Evolutionary conservation across 2,888 invertebrate genomes (phyloP).

Genomic region (Dendrolimus pini): DNA sequence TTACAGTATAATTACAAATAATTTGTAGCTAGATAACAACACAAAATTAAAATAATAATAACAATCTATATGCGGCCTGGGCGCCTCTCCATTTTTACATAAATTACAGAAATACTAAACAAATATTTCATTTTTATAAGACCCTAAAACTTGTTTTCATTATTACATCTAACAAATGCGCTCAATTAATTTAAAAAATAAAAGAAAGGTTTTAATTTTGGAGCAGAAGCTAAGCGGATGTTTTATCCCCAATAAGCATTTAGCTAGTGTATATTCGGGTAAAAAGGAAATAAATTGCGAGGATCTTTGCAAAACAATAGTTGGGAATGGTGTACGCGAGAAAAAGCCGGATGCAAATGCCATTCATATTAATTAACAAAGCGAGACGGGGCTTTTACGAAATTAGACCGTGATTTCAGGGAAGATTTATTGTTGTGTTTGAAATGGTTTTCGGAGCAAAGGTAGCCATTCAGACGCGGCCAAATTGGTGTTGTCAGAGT

Average conservation of each 20-base stretch:
- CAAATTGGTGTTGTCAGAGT: slow-evolving; percentile 68
- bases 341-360: slow-evolving; percentile 77
- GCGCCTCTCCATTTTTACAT: too few relatives aligned
- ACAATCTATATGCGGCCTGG: too few relatives aligned
- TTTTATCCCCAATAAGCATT: slow-evolving; percentile 60
- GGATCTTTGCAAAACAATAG: slow-evolving; percentile 76
- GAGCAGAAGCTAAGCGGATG: slow-evolving; percentile 46
- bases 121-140: too few relatives aligned
- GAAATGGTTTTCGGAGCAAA: slow-evolving; percentile 70
- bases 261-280: slow-evolving; percentile 50
- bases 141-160: too few relatives aligned
- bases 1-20: too few relatives aligned
- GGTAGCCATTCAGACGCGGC: slow-evolving; percentile 69
- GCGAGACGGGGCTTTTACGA: slow-evolving; percentile 76
- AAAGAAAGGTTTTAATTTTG: slow-evolving; percentile 49
- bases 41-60: too few relatives aligned
- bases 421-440: slow-evolving; percentile 75
- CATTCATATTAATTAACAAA: slow-evolving; percentile 77
- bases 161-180: slow-evolving; percentile 2
- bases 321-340: slow-evolving; percentile 73
- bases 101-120: too few relatives aligned
- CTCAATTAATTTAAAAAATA: slow-evolving; percentile 20
- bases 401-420: slow-evolving; percentile 75
- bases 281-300: slow-evolving; percentile 73
- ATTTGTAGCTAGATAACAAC: too few relatives aligned